Conservation (phyloP, 2,888 invertebrate species). For the Creontiades dilutus region DNA sequence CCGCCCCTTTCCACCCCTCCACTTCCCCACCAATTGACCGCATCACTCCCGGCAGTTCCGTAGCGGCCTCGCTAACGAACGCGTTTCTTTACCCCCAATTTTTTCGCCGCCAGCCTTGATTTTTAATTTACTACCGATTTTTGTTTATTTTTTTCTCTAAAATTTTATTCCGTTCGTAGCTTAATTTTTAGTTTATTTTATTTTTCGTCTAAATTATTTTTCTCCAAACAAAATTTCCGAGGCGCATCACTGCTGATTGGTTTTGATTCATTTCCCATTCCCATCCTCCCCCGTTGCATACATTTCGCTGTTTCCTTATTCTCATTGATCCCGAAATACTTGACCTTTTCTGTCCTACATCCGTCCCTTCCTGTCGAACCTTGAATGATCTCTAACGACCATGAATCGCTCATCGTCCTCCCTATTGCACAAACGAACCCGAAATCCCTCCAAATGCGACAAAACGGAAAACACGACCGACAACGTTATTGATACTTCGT, state of each 20-base stretch:
- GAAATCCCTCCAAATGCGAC: conserved; percentile 13
- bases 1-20: conserved; percentile 4
- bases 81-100: neutral
- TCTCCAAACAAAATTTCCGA: neutral
- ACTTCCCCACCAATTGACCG: conserved; percentile 54
- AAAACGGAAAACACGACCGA: neutral
- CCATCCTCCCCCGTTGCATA: too few species aligned
- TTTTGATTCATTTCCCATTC: too few species aligned
- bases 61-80: conserved; percentile 57
- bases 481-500: too few species aligned
- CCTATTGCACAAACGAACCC: neutral
- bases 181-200: conserved; percentile 39
- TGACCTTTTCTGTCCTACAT: conserved; percentile 41
- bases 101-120: conserved; percentile 17
- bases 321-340: too few species aligned
- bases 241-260: too few species aligned
- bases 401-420: conserved; percentile 15
- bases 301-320: too few species aligned
- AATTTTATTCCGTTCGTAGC: conserved; percentile 35
- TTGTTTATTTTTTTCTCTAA: neutral
- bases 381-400: neutral
- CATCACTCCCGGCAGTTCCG: conserved; percentile 59
- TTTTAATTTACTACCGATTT: conserved; percentile 34
- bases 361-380: conserved; percentile 23
- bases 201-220: neutral